Conservation (phyloP, 2,888 invertebrate genomes). For the Rapana venosa region DNA sequence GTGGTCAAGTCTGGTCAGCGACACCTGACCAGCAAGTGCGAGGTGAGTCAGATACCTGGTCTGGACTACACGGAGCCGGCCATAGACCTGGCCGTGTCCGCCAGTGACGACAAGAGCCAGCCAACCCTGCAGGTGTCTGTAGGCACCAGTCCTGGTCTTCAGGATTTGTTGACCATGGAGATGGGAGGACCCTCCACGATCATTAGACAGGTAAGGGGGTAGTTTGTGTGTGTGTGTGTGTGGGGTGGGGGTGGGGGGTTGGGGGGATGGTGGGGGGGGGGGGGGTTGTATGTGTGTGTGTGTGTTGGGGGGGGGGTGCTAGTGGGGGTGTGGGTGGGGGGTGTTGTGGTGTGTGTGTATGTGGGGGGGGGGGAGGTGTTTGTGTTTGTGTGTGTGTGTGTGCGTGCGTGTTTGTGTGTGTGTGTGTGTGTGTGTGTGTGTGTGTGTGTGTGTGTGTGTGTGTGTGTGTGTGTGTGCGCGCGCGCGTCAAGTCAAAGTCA, state of each 20-base stretch:
- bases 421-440: neutral
- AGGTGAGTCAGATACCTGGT: slow-evolving; percentile 53
- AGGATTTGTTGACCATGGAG: slow-evolving; percentile 46
- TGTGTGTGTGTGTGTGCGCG: neutral
- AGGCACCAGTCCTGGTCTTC: slow-evolving; percentile 54
- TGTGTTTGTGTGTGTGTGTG: too few species aligned
- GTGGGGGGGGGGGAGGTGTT: neutral
- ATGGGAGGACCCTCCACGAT: slow-evolving; percentile 57
- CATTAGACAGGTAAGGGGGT: slow-evolving; percentile 53
- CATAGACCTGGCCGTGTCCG: slow-evolving; percentile 53
- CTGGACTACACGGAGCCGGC: slow-evolving; percentile 60
- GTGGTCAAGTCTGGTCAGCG: too few species aligned
- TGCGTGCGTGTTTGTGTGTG: neutral
- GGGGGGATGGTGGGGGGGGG: too few species aligned
- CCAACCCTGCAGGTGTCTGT: slow-evolving; percentile 50
- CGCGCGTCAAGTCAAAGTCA: neutral
- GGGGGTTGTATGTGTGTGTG: too few species aligned
- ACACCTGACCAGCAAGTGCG: slow-evolving; percentile 32
- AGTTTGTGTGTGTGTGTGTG: neutral
- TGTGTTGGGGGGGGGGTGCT: too few species aligned
- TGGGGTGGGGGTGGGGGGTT: too few species aligned
- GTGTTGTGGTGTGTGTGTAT: neutral
- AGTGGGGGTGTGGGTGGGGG: neutral
- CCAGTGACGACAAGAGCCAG: slow-evolving; percentile 55
- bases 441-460: neutral